Percentiles rank a stretch among this genome's conserved stretches.
These are phyloP conservation scores for Odontocolon sp. DNA, from an alignment of 2,888 invertebrate species.

Conservation along the genomic window DNA sequence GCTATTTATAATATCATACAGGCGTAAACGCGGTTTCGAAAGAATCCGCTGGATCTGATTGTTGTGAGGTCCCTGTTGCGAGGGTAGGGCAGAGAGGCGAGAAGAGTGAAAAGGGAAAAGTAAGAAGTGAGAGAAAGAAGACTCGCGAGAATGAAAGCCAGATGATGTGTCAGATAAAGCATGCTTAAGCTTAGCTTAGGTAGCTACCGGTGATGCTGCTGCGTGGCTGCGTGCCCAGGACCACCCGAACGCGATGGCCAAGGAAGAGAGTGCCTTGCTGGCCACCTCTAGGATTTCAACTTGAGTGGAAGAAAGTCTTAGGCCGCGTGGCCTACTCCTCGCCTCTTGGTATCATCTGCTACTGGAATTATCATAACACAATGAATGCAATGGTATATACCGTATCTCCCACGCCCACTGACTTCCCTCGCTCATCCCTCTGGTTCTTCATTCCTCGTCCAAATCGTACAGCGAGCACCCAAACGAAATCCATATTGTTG, in stretches of 20 bases:
- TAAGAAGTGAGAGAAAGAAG: conserved; percentile 32
- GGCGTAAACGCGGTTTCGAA: conserved; percentile 33
- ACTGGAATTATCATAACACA: conserved; percentile 79
- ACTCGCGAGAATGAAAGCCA: conserved; percentile 63
- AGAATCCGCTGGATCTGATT: conserved; percentile 54
- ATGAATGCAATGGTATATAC: conserved; percentile 65
- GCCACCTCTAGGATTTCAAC: conserved; percentile 78
- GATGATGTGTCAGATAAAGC: conserved; percentile 75
- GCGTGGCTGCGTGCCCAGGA: conserved; percentile 70
- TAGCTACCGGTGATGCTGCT: conserved; percentile 77
- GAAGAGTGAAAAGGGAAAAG: conserved; percentile 36
- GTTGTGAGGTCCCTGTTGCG: conserved; percentile 51
- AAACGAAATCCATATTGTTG: conserved; percentile 45
- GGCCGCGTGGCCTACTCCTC: conserved; percentile 26
- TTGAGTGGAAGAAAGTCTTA: conserved; percentile 45
- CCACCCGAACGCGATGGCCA: conserved; percentile 73
- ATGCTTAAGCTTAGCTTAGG: conserved; percentile 78
- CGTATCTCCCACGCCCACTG: conserved; percentile 65
- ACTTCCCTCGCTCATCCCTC: conserved; percentile 34
- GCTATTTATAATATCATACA: conserved; percentile 56
- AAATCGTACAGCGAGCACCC: conserved; percentile 32
- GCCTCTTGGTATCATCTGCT: conserved; percentile 61
- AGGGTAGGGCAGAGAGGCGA: conserved; percentile 36
- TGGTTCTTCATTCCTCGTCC: conserved; percentile 34
- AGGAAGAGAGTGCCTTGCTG: conserved; percentile 44